phyloP scores from a whole-genome alignment of 1,140 invertebrate species.

The Panagrolaimus sp. region DNA sequence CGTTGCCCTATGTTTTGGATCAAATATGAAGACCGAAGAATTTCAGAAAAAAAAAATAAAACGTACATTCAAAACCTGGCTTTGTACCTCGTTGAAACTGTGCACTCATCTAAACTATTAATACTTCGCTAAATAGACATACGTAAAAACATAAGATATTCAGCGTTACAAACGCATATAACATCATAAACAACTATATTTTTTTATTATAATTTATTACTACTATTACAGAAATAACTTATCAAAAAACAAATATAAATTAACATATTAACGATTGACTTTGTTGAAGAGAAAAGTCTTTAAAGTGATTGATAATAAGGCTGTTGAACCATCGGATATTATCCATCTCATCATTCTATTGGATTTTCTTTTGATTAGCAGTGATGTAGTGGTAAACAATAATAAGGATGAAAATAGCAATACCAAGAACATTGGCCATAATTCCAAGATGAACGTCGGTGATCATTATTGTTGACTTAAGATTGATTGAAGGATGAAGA shows the following conservation, averaged over 20 bases:
- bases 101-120: conserved; percentile 13
- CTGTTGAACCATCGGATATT: too few relatives aligned
- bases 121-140: not conserved
- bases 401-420: conserved; percentile 58
- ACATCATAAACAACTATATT: not conserved
- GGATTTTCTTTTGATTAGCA: conserved; percentile 43
- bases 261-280: too few relatives aligned
- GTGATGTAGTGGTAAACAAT: conserved; percentile 58
- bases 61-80: too few relatives aligned
- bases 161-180: not conserved
- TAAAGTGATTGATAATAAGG: too few relatives aligned
- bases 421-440: conserved; percentile 57
- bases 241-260: conserved; percentile 1
- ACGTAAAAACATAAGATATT: not conserved
- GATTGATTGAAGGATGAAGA: too few relatives aligned
- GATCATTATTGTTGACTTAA: conserved; percentile 42
- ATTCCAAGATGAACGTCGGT: conserved; percentile 58
- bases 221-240: not conserved
- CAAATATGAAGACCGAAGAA: too few relatives aligned
- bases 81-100: conserved; percentile 14
- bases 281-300: too few relatives aligned
- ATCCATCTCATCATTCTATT: too few relatives aligned
- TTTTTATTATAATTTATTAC: not conserved
- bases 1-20: too few relatives aligned
- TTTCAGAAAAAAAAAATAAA: too few relatives aligned